Conservation (phyloP, 2,113 vertebrate species). For the Aix galericulata region DNA sequence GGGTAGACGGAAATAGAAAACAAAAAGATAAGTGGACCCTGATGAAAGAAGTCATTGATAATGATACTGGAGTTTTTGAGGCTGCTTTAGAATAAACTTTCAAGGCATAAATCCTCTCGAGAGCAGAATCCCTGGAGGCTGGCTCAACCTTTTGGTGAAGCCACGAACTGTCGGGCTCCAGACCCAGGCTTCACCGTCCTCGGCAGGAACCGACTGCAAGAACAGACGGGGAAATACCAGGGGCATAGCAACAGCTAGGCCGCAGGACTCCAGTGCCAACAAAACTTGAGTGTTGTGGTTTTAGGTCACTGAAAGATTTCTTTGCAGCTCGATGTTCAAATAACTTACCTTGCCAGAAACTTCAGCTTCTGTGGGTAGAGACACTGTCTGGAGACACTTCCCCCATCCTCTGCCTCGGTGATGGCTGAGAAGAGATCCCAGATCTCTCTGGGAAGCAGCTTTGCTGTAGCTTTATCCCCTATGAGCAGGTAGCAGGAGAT, state of each 20-base stretch:
- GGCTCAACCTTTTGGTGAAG: not conserved
- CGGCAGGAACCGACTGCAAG: not conserved
- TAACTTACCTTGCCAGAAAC: not conserved
- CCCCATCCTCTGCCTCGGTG: not conserved
- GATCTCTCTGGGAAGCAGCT: not conserved
- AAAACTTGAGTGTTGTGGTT: not conserved
- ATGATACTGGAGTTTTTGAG: slow-evolving; percentile 32
- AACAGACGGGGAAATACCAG: not conserved
- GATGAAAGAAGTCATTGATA: slow-evolving; percentile 43
- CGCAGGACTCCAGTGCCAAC: not conserved
- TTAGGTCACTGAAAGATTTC: not conserved
- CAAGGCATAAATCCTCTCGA: not conserved
- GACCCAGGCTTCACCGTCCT: not conserved
- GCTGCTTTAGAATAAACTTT: slow-evolving; percentile 19
- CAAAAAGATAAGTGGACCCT: slow-evolving; percentile 13
- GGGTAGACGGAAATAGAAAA: slow-evolving; percentile 19
- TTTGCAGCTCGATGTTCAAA: slow-evolving; percentile 40
- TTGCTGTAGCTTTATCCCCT: not conserved
- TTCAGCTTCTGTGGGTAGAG: not conserved
- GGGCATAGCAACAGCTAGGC: not conserved
- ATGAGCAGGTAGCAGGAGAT: not conserved
- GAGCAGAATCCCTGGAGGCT: not conserved
- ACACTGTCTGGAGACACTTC: not conserved
- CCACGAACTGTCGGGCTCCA: not conserved
- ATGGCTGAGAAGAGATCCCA: not conserved